Base-by-base conservation (phyloP, 2,888 invertebrate genomes). In the Noctua pronuba region DNA sequence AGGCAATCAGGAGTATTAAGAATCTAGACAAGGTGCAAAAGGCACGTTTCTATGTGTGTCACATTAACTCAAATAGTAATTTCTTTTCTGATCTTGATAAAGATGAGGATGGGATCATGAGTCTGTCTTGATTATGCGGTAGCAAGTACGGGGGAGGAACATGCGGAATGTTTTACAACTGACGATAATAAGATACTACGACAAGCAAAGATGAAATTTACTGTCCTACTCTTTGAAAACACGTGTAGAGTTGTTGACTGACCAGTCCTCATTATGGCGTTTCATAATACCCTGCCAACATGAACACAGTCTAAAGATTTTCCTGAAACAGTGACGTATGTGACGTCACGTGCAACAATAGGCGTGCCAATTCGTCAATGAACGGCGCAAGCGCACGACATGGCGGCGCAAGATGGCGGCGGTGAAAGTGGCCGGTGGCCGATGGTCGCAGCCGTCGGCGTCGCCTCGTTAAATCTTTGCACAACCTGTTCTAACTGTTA, bases 401-500 rank as follows among this genome's bases (percentile, higher is more conserved):
- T 92, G 92, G 93, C 93, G 89, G 92, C 90, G 86, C 94, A 96
- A 96, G 93, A 96, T 96, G 96, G 95, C 92, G 94, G 91, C 90
- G 95, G 95, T 96, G 96, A 96, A 96, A 96, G 96, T 95, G 95
- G 92, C 90, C 76, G 90, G 92, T 93, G 93, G 91, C 91, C 92
- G 93, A 91, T 90, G 90, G 92, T 90, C 90, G 91, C 87, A 79
- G 80, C 85, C 83, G 82, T 75, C 77, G 80, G 82, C 71, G 77
- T 75, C 80, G 86, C 86, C 91, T 88, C 89, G 86, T 89, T 86
- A 86, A 90, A 91, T 92, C 91, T 89, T 91, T 91, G 88, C 88
- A 89, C 91, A 93, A 92, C 92, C 92, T 90, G 92, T 90, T 90
- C 88, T 89, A 88, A 90, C 86, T 86, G 85, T 89, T 86, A 83